Conservation (phyloP, 2,113 vertebrate genomes). For the Progne subis region DNA sequence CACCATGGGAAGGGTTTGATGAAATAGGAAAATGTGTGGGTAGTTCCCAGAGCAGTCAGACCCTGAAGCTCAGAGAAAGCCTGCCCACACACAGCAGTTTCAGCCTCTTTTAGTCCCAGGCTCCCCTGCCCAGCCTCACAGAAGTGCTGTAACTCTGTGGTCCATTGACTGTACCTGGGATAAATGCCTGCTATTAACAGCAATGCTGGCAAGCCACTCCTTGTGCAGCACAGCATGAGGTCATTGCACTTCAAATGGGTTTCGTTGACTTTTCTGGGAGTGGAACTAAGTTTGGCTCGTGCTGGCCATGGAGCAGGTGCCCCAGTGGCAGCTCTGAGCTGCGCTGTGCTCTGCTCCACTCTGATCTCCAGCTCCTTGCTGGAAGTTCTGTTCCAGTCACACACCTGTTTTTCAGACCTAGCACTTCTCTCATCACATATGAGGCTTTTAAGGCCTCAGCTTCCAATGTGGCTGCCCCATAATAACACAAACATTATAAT, state of each 20-base stretch:
- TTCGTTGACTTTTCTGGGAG: slow-evolving; percentile 61
- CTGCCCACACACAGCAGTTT: not conserved
- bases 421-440: not conserved
- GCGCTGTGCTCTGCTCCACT: not conserved
- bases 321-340: not conserved
- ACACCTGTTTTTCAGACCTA: not conserved
- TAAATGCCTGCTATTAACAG: not conserved
- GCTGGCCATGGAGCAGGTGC: not conserved
- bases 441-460: not conserved
- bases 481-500: not conserved
- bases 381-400: not conserved
- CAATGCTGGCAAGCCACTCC: not conserved
- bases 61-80: not conserved
- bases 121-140: not conserved
- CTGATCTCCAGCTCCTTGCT: not conserved
- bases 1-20: not conserved
- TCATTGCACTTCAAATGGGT: not conserved
- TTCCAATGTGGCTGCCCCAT: not conserved
- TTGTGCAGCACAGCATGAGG: not conserved
- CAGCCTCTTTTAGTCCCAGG: not conserved
- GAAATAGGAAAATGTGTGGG: not conserved
- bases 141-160: not conserved
- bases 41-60: not conserved
- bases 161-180: not conserved
- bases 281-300: not conserved